Percentiles rank a stretch among this genome's conserved stretches.
Evolutionary conservation across 2,888 invertebrate genomes (phyloP).

Genomic region (Caenorhabditis japonica): DNA sequence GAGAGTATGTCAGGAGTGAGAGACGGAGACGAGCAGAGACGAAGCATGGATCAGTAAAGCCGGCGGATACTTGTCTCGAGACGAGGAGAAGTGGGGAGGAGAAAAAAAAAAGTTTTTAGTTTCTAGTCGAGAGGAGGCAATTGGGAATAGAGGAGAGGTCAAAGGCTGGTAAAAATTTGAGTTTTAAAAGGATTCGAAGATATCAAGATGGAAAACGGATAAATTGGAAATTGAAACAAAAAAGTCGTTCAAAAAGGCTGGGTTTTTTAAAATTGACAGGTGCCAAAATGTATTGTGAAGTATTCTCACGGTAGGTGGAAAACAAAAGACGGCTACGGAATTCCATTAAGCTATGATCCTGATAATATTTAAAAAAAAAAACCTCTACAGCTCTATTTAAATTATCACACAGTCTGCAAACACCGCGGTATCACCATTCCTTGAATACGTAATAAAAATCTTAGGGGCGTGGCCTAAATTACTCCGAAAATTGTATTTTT

Average conservation of each 20-base stretch:
- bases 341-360: too few relatives aligned
- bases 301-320: too few relatives aligned
- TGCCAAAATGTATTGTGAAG: too few relatives aligned
- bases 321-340: background rate
- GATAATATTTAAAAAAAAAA: constrained; percentile 1
- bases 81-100: background rate
- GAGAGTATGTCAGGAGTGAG: constrained; percentile 11
- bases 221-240: background rate
- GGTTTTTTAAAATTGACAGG: too few relatives aligned
- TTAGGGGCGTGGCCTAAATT: too few relatives aligned
- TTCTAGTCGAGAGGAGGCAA: constrained; percentile 7
- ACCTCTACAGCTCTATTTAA: too few relatives aligned
- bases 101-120: constrained; percentile 6
- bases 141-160: constrained; percentile 3
- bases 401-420: too few relatives aligned
- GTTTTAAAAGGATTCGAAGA: background rate
- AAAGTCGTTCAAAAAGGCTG: background rate
- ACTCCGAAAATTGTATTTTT: too few relatives aligned
- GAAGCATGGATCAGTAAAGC: constrained; percentile 26
- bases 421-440: too few relatives aligned
- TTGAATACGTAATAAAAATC: too few relatives aligned
- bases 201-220: background rate
- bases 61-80: constrained; percentile 30
- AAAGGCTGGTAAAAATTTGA: constrained; percentile 3
- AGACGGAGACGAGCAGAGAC: constrained; percentile 9